Base-by-base conservation (phyloP, 2,113 vertebrate genomes). In the Anarhynchus alexandrinus region DNA sequence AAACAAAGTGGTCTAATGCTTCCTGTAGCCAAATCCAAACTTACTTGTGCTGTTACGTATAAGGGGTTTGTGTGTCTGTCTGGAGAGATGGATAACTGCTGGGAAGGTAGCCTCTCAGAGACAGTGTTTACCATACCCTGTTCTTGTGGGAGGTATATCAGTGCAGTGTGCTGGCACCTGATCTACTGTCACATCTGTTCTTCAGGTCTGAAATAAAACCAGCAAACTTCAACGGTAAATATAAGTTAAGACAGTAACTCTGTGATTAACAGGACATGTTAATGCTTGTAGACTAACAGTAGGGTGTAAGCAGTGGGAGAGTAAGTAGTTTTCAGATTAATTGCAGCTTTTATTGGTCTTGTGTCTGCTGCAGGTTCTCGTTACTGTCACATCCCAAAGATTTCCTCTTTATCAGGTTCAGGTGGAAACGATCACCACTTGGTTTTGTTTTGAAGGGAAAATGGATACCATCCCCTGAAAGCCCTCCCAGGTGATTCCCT, bases 161-260 rank as follows among this genome's bases (percentile, higher is more conserved):
- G 10, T 15, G 27, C 34, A 34, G 34, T 11, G 17, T 49, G 49
- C 34, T 74, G 21, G 36, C 62, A 70, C 12, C 36, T 58, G 45
- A 57, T 38, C 69, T 18, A 27, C 16, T 23, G 27, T 26, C n/a
- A 74, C 32, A 29, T 84, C 59, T 74, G 12, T 71, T 95, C 73
- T 55, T 93, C n/a, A 64, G 40, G n/a, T 77, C 80, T 86, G 89
- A 94, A 82, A 82, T 76, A 85, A 85, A 90, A 36, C 32, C 66
- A 76, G 79, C 12, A 86, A 88, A 55, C 61, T 71, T 86, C 38
- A 82, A 9, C 0, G 2, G 11, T 74, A 84, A 76, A 59, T 40
- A 1, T 4, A 47, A 66, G 15, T 54, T 64, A 76, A 77, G 43
- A 59, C 16, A 61, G 3, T 42, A 76, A 71, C 27, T 78, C 59